These are phyloP conservation scores for Oreamnos americanus DNA, from an alignment of 2,113 vertebrate species.

Conservation along the genomic window DNA sequence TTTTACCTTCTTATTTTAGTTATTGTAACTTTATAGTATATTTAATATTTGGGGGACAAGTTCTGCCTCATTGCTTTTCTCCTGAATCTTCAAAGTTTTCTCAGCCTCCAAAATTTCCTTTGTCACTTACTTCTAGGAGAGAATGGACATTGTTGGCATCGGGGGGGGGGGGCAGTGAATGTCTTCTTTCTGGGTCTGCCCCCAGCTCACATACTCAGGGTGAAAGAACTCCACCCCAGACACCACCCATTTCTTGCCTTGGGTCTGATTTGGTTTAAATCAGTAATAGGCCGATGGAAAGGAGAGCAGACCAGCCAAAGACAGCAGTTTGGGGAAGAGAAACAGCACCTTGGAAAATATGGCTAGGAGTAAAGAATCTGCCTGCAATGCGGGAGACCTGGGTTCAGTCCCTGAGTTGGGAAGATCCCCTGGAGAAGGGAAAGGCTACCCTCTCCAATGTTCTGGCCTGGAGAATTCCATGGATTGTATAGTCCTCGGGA, in stretches of 20 bases:
- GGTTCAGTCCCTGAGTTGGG: not conserved
- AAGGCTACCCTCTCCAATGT: not conserved
- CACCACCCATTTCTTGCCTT: not conserved
- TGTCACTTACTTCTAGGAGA: not conserved
- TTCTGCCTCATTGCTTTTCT: not conserved
- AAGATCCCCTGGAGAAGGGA: not conserved
- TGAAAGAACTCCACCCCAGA: not conserved
- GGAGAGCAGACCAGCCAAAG: not conserved
- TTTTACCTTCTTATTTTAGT: not conserved
- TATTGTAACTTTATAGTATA: not conserved
- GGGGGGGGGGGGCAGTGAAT: not conserved
- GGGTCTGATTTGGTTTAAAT: not conserved
- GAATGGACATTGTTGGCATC: not conserved
- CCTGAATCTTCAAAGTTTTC: not conserved
- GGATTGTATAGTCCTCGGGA: not conserved
- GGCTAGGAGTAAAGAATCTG: not conserved
- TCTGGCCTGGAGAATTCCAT: not conserved
- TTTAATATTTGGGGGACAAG: not conserved
- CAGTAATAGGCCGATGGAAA: not conserved
- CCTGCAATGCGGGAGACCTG: not conserved
- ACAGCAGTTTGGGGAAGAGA: not conserved
- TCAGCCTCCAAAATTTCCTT: not conserved
- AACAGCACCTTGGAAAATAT: not conserved
- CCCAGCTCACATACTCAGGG: too few relatives aligned
- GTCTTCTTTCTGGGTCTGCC: not conserved